Evolutionary conservation across 1,140 invertebrate genomes (phyloP), one percentile per base, ranked within the genome.

Genomic region (Nylanderia fulva): DNA sequence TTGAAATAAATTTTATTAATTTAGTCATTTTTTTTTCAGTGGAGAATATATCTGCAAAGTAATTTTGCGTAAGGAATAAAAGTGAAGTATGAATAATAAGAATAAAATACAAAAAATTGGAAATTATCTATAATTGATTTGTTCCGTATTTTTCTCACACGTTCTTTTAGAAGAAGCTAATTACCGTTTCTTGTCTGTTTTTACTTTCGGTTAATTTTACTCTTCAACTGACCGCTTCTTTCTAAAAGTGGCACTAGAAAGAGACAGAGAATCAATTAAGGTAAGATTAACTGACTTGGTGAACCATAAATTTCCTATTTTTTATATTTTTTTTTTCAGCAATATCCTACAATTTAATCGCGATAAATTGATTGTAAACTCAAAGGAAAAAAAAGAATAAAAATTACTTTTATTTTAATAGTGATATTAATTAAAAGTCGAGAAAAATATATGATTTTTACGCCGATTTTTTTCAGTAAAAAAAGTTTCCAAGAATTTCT

Each of bases 241-340:
- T 72, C 27, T 45, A 72, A 15, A 11, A 45, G 21, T n/a, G 18
- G 7, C 18, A 29, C 24, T 8, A 79, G 29, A 68, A 27, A 69
- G 76, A 29, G 48, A 80, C 11, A n/a, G 24, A 60, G 64, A 71
- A 71, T 56, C 36, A 71, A 80, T 80, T 71, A 80, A 80, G 33
- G 48, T 42, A 29, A 80, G 52, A 80, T 80, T 80, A 58, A 80
- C 77, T 56, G 64, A 58, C 52, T 58, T 79, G 76, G 63, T 69
- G 33, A 79, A 54, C 61, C 76, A 48, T 69, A 39, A 69, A 80
- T 80, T 71, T 71, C 77, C 29, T 54, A 79, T 42, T 71, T 71
- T 60, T 58, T 4, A 66, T 42, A 33, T 60, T 68, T 54, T 69
- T 71, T 58, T n/a, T n/a, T 36, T 71, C 36, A 15, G 13, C 33